Evolutionary conservation across 2,888 invertebrate genomes (phyloP).

Genomic region (Agrochola litura): DNA sequence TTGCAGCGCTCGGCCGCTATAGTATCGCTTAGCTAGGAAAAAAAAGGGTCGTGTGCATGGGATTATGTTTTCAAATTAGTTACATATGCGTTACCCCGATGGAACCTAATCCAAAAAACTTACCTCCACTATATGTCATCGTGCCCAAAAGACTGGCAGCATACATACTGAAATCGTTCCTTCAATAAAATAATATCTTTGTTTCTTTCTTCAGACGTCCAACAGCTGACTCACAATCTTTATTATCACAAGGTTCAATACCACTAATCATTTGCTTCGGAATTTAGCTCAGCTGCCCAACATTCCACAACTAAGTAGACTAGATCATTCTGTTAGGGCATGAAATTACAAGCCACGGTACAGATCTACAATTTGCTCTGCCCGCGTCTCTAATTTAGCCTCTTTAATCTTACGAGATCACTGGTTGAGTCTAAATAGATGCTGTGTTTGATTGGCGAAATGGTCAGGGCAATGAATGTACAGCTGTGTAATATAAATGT

Average conservation of each 20-base stretch:
- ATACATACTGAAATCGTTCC: background rate
- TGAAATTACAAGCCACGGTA: constrained; percentile 62
- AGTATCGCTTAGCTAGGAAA: no score
- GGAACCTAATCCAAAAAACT: no score
- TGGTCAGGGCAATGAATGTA: background rate
- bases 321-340: constrained; percentile 56
- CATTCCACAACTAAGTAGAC: constrained; percentile 60
- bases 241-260: constrained; percentile 5
- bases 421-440: constrained; percentile 19
- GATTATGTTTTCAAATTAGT: no score
- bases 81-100: no score
- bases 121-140: no score
- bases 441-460: constrained; percentile 7
- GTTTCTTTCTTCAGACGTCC: background rate
- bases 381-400: constrained; percentile 52
- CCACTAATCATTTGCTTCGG: constrained; percentile 33
- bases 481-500: background rate
- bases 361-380: constrained; percentile 54
- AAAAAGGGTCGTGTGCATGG: no score
- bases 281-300: constrained; percentile 47
- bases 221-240: constrained; percentile 36
- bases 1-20: no score
- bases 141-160: background rate
- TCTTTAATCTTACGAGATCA: constrained; percentile 46
- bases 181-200: no score